These are phyloP conservation scores for Anguilla megastoma DNA, from an alignment of 2,797 vertebrate species.

Conservation along the genomic window DNA sequence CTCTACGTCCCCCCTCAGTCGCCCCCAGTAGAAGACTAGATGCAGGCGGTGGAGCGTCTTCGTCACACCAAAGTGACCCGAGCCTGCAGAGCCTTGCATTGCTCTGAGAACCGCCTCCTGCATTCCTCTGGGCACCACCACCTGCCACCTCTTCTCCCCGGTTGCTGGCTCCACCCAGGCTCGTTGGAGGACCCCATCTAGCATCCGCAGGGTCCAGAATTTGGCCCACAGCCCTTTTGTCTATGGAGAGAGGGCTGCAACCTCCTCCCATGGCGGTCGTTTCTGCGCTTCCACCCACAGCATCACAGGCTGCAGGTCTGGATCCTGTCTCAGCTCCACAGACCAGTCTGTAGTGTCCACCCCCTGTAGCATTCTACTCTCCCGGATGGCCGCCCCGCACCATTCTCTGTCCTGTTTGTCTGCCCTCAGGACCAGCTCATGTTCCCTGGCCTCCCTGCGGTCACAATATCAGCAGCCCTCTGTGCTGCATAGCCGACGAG, in stretches of 20 bases:
- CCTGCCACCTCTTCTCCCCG: conserved; percentile 19
- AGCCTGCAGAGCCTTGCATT: background rate
- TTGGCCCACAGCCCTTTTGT: conserved; percentile 18
- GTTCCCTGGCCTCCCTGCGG: background rate
- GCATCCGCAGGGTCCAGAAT: background rate
- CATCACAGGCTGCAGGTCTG: background rate
- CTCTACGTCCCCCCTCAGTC: conserved; percentile 17
- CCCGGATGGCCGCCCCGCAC: background rate
- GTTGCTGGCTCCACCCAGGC: conserved; percentile 22
- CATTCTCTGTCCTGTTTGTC: background rate
- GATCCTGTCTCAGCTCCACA: background rate
- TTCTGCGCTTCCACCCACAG: background rate
- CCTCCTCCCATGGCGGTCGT: conserved; percentile 8
- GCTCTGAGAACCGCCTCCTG: background rate
- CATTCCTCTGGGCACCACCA: conserved; percentile 13
- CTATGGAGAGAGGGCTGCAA: background rate
- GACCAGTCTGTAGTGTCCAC: background rate
- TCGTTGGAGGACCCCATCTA: conserved; percentile 7
- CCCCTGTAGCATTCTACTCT: background rate
- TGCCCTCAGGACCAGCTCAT: background rate
- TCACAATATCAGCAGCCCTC: conserved; percentile 21
- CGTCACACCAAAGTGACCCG: conserved; percentile 30
- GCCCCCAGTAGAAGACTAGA: conserved; percentile 30
- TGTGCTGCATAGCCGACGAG: background rate
- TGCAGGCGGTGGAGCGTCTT: conserved; percentile 9